Conservation (phyloP, 2,113 vertebrate species). For the Arizona elegans region DNA sequence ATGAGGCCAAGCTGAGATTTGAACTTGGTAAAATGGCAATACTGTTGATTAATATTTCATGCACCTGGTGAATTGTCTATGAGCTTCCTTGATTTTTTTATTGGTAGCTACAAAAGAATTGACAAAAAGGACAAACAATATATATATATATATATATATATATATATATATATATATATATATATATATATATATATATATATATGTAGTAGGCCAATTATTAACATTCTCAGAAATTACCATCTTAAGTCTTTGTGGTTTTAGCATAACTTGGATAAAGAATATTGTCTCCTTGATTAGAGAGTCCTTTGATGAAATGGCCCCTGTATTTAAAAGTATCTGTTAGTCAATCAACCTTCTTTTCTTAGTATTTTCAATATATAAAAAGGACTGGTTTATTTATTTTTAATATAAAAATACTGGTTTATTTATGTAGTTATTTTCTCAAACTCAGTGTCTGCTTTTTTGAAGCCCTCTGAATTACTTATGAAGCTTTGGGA, state of each 20-base stretch:
- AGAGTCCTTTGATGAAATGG: neutral
- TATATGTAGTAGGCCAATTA: neutral
- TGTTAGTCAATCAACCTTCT: neutral
- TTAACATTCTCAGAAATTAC: neutral
- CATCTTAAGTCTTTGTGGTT: accelerated
- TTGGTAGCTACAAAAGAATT: neutral
- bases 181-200: no score
- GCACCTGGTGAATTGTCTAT: neutral
- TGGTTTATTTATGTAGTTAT: neutral
- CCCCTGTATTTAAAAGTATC: neutral
- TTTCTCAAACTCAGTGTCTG: neutral
- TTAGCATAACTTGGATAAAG: neutral
- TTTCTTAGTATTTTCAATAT: neutral
- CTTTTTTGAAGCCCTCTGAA: neutral
- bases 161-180: no score
- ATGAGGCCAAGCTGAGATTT: neutral
- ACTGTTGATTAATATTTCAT: neutral
- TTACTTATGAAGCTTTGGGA: neutral
- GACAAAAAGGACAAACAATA: neutral
- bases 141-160: no score
- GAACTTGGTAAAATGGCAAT: neutral
- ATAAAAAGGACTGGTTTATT: neutral
- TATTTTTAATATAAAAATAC: neutral
- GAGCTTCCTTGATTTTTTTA: neutral
- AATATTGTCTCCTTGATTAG: neutral